Base-by-base conservation (phyloP, 2,888 invertebrate genomes). In the Chalcosyrphus nemorum region DNA sequence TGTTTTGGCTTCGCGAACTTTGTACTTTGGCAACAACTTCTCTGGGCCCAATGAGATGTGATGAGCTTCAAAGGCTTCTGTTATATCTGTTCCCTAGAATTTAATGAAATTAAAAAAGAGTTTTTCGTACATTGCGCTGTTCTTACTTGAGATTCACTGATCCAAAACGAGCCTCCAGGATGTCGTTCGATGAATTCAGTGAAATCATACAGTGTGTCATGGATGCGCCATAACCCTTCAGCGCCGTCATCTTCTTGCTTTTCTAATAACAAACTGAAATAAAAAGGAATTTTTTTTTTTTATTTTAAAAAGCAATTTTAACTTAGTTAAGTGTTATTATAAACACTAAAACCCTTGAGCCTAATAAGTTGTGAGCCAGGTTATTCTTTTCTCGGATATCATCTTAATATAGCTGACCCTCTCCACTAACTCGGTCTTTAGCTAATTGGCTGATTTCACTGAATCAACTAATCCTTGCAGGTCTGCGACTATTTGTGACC, bases 111-210 rank as follows among this genome's bases (percentile, higher is more conserved):
- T 6, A 2, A 41, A 9, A 4, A 13, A 6, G n/a, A n/a, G 11
- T n/a, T 21, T 32, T 59, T 2, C 1, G 21, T 15, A 11, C n/a
- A 21, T 19, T n/a, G n/a, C n/a, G n/a, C 29, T 2, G 27, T 32
- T 43, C 19, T 21, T 91, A 94, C 96, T 93, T 95, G 94, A 0
- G 95, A 94, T 54, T 95, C 91, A 35, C 92, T 91, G 61, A 97
- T 88, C 96, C 96, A 97, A 89, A 95, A 95, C 0, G 92, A 88
- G 1, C 98, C 97, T 35, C 98, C 97, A 0, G 98, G 99, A 93
- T 99, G 99, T 52, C 92, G 93, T 2, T 94, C 91, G 4, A 96
- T 92, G 90, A 97, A 99, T 17, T 93, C 93, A 0, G 94, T 94
- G 21, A 99, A 93, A 91, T 99, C 97, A 90, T 98, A 99, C 17